phyloP scores from a whole-genome alignment of 1,140 invertebrate species.

The Hetaerina americana region DNA sequence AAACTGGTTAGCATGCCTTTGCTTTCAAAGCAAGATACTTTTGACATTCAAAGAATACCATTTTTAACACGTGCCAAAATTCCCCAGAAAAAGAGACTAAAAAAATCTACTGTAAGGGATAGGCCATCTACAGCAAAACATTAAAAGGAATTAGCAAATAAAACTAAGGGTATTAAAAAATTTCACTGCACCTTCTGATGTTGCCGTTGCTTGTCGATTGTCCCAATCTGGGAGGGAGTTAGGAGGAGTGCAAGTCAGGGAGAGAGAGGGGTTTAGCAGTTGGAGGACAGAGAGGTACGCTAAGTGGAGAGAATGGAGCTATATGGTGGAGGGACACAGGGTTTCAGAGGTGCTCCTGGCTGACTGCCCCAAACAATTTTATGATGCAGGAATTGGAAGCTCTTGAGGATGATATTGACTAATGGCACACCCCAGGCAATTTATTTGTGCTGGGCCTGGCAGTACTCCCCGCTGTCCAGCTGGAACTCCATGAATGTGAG shows the following conservation, averaged over 20 bases:
- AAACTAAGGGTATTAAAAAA: no score
- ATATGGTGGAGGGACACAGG: neutral
- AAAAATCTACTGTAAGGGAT: no score
- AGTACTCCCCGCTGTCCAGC: conserved; percentile 88
- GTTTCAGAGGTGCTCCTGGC: neutral
- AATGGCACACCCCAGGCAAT: neutral
- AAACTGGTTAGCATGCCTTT: no score
- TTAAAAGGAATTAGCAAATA: no score
- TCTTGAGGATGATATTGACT: neutral
- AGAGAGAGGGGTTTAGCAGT: neutral
- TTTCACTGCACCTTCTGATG: neutral
- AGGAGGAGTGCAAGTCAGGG: neutral
- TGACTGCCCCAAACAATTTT: neutral
- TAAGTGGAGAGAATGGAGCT: neutral
- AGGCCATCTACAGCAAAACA: no score
- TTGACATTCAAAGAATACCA: no score
- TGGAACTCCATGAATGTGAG: conserved; percentile 95
- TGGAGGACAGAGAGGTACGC: neutral
- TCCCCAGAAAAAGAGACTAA: no score
- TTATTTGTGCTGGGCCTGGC: conserved; percentile 94
- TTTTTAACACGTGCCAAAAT: no score
- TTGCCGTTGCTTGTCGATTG: neutral
- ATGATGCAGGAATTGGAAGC: neutral
- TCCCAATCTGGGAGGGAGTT: neutral
- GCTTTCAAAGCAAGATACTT: no score